Evolutionary conservation across 1,140 invertebrate species (phyloP), one percentile per base, ranked within the genome.

Genomic region (Leptopilina boulardi): DNA sequence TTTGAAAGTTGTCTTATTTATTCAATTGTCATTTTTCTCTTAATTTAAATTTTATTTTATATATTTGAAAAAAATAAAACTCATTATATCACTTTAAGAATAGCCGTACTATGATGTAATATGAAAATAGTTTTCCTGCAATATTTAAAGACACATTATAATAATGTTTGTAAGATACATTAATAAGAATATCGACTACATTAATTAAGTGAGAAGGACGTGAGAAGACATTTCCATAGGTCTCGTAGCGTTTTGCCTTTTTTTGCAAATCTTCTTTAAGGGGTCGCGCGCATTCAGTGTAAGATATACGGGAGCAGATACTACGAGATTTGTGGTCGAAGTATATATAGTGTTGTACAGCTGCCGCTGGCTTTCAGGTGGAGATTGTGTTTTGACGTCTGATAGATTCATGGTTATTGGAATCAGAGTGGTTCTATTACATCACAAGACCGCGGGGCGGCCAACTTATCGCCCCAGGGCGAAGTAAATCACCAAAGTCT

Each of bases 331-430:
- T 89, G 89, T 88, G 85, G 86, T 87, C 77, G 77, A 74, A 70
- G 38, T 47, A 71, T 34, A n/a, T n/a, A 44, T 26, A 54, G 71
- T 51, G 72, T 77, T 71, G 76, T 76, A 73, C 72, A 76, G 82
- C 79, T 66, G 83, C 84, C 78, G 72, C 44, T 71, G 56, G 82
- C 81, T 87, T 88, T 87, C 87, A 88, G 84, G 85, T 87, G 80
- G 85, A 89, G 89, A 91, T 91, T 91, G 89, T 85, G 82, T 89
- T 90, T 90, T 90, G 90, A 91, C 90, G 81, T 90, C 78, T 91
- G 90, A 91, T 91, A 88, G 89, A 91, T 91, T 91, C 89, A 91
- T 91, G 89, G 90, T 90, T 91, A 90, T 91, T 90, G 89, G 90
- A 91, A 91, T 89, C 87, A 89, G 88, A 89, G 86, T 84, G 85